Conservation (phyloP, 2,888 invertebrate species). For the Plutella xylostella region DNA sequence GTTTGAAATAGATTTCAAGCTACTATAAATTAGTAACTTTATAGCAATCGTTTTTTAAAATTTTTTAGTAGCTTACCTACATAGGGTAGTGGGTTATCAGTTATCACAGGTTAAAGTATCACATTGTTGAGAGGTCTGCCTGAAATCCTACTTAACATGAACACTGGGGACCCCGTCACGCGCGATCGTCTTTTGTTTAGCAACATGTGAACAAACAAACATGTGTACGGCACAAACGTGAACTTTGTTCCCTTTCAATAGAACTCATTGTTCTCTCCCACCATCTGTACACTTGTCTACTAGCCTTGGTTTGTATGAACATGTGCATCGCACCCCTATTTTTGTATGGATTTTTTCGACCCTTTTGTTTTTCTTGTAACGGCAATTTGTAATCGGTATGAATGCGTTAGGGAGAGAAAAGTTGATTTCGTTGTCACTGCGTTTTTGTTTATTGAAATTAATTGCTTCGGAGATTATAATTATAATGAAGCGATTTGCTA, state of each 20-base stretch:
- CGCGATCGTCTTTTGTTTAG: slow-evolving; percentile 20
- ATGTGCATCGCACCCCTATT: slow-evolving; percentile 34
- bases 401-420: slow-evolving; percentile 24
- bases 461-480: too few relatives aligned
- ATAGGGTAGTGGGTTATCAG: too few relatives aligned
- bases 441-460: too few relatives aligned
- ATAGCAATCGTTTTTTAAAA: too few relatives aligned
- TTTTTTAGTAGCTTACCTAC: too few relatives aligned
- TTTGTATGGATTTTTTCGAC: slow-evolving; percentile 32
- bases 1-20: too few relatives aligned
- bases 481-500: too few relatives aligned
- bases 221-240: too few relatives aligned
- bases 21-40: too few relatives aligned
- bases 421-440: neutral
- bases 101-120: too few relatives aligned
- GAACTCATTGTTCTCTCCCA: slow-evolving; percentile 19
- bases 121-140: too few relatives aligned
- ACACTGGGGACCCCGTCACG: neutral
- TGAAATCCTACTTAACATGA: too few relatives aligned
- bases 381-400: slow-evolving; percentile 30
- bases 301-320: slow-evolving; percentile 31
- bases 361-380: slow-evolving; percentile 38
- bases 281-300: slow-evolving; percentile 47
- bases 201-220: slow-evolving; percentile 61
- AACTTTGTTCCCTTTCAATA: slow-evolving; percentile 18